These are phyloP conservation scores for Eumaeus atala DNA, from an alignment of 1,140 invertebrate genomes.

Conservation along the genomic window DNA sequence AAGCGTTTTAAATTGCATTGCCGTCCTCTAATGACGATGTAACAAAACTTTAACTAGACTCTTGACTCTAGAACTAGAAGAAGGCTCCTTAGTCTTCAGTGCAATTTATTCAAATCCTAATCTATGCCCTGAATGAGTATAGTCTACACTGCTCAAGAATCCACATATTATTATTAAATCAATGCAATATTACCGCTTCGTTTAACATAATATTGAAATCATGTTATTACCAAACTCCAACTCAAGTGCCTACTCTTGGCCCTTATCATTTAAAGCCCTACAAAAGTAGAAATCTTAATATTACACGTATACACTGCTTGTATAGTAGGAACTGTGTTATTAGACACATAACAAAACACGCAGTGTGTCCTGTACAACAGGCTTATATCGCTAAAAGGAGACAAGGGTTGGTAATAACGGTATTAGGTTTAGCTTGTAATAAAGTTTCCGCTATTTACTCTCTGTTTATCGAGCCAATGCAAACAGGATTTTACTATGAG, in stretches of 20 bases:
- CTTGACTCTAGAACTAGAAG: no score
- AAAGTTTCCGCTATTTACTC: slow-evolving; percentile 57
- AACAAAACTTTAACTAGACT: no score
- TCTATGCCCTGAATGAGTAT: no score
- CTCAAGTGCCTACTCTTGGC: slow-evolving; percentile 25
- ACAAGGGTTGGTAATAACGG: slow-evolving; percentile 16
- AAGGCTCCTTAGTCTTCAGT: no score
- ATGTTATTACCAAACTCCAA: slow-evolving; percentile 35
- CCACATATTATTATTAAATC: neutral
- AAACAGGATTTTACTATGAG: slow-evolving; percentile 44
- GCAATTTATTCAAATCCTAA: no score
- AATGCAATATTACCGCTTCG: slow-evolving; percentile 25
- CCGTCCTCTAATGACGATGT: no score
- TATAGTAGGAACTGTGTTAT: neutral
- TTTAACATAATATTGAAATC: slow-evolving; percentile 35
- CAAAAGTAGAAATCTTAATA: neutral
- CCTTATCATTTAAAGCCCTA: slow-evolving; percentile 15
- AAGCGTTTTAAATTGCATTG: no score
- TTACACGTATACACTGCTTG: neutral
- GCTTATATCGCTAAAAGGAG: neutral
- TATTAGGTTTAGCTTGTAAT: slow-evolving; percentile 43
- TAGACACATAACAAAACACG: neutral
- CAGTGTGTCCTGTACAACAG: slow-evolving; percentile 18
- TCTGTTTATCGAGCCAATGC: slow-evolving; percentile 47
- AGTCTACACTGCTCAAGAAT: no score